Evolutionary conservation across 2,113 vertebrate species (phyloP).

Genomic region (Rana temporaria): DNA sequence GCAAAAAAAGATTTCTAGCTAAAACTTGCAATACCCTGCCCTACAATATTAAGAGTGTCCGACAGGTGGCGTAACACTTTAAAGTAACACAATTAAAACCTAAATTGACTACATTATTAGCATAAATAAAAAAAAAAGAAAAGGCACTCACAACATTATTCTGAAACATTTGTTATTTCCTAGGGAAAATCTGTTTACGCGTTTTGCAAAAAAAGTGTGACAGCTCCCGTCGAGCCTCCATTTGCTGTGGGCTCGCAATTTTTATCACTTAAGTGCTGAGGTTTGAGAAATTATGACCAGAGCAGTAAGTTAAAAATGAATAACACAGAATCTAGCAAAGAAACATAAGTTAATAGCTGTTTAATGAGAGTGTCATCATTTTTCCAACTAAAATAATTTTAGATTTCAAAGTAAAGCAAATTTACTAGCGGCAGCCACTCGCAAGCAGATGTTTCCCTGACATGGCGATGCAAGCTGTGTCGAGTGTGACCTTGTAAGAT

Average conservation of each 20-base stretch:
- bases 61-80: too few relatives aligned
- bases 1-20: too few relatives aligned
- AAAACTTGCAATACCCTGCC: too few relatives aligned
- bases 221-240: background rate
- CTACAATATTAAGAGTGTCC: too few relatives aligned
- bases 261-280: constrained; percentile 62
- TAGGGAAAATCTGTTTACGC: background rate
- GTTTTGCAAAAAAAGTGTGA: background rate
- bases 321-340: constrained; percentile 62
- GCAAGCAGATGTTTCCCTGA: constrained; percentile 79
- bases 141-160: too few relatives aligned
- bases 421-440: constrained; percentile 66
- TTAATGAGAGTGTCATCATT: constrained; percentile 73
- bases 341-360: constrained; percentile 68
- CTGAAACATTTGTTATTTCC: background rate
- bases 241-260: background rate
- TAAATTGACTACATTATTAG: too few relatives aligned
- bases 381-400: constrained; percentile 65
- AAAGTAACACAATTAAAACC: too few relatives aligned
- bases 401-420: constrained; percentile 72
- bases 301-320: constrained; percentile 63
- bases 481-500: constrained; percentile 75
- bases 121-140: too few relatives aligned
- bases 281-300: constrained; percentile 60
- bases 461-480: constrained; percentile 77